These are phyloP conservation scores for Yponomeuta plumbellus DNA, from an alignment of 2,888 invertebrate species.

Conservation along the genomic window DNA sequence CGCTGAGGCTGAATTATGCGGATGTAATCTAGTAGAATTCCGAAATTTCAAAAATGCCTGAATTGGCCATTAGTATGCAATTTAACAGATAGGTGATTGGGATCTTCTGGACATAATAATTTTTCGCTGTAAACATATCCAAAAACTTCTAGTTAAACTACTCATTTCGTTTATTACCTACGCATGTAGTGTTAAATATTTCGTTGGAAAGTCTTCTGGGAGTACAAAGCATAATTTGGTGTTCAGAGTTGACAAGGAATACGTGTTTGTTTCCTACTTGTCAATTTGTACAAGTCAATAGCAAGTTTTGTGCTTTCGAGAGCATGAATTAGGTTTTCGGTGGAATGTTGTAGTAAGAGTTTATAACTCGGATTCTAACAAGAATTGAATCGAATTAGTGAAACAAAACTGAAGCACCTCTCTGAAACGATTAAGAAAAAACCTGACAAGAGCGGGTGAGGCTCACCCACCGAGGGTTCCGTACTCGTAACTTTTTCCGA, in stretches of 20 bases:
- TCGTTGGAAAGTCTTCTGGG: slow-evolving; percentile 64
- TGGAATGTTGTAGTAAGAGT: neutral
- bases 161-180: neutral
- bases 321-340: neutral
- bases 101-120: too few species aligned
- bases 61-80: too few species aligned
- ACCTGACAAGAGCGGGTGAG: too few species aligned
- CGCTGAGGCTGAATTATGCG: too few species aligned
- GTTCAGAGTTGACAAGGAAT: slow-evolving; percentile 30
- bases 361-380: neutral
- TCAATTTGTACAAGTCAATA: slow-evolving; percentile 17
- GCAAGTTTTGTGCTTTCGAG: neutral
- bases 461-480: too few species aligned
- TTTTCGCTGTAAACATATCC: neutral
- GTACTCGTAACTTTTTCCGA: too few species aligned
- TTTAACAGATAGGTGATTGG: too few species aligned
- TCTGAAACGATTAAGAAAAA: too few species aligned
- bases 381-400: neutral
- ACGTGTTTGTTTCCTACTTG: slow-evolving; percentile 26
- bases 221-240: slow-evolving; percentile 27
- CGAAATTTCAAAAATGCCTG: too few species aligned
- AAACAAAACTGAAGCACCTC: too few species aligned
- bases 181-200: slow-evolving; percentile 51
- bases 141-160: neutral
- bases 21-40: too few species aligned